Percentiles rank a stretch among this genome's conserved stretches.
Conservation (phyloP, 2,888 invertebrate genomes). For the Drosophila niveifrons region DNA sequence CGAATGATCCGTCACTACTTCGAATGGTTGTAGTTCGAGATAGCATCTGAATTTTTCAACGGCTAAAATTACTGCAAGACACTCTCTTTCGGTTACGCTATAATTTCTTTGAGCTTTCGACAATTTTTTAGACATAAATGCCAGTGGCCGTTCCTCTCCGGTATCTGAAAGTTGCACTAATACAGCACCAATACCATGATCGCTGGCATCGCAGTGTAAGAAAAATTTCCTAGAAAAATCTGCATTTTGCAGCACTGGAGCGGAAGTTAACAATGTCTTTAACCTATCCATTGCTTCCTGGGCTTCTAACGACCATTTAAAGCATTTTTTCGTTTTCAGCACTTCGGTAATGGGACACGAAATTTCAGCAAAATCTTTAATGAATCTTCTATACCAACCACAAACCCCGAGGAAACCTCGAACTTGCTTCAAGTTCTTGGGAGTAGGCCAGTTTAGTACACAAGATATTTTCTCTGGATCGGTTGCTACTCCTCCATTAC, state of each 20-base stretch:
- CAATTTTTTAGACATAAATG: slow-evolving; percentile 16
- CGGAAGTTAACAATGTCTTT: slow-evolving; percentile 7
- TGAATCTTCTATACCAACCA: slow-evolving; percentile 17
- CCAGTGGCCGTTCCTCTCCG: slow-evolving; percentile 2
- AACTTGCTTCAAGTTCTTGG: slow-evolving; percentile 2
- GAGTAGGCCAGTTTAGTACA: slow-evolving; percentile 5
- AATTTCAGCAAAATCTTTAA: neutral
- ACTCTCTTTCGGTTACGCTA: slow-evolving; percentile 10
- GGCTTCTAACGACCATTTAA: slow-evolving; percentile 3
- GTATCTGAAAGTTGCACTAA: slow-evolving; percentile 4
- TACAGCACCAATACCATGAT: slow-evolving; percentile 13
- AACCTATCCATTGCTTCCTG: slow-evolving; percentile 10
- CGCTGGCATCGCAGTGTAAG: slow-evolving; percentile 13
- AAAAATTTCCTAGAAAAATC: slow-evolving; percentile 16
- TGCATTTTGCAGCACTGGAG: slow-evolving; percentile 11
- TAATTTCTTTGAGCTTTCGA: slow-evolving; percentile 7
- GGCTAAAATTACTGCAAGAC: slow-evolving; percentile 3
- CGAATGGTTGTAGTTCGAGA: slow-evolving; percentile 25
- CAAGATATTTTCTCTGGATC: neutral
- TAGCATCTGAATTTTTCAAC: slow-evolving; percentile 3
- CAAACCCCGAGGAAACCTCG: slow-evolving; percentile 5
- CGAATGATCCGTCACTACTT: slow-evolving; percentile 19
- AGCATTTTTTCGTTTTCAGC: slow-evolving; percentile 6
- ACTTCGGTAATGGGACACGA: slow-evolving; percentile 7
- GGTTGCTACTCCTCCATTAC: neutral